Conservation (phyloP, 2,113 vertebrate species). For the Puntigrus tetrazona region DNA sequence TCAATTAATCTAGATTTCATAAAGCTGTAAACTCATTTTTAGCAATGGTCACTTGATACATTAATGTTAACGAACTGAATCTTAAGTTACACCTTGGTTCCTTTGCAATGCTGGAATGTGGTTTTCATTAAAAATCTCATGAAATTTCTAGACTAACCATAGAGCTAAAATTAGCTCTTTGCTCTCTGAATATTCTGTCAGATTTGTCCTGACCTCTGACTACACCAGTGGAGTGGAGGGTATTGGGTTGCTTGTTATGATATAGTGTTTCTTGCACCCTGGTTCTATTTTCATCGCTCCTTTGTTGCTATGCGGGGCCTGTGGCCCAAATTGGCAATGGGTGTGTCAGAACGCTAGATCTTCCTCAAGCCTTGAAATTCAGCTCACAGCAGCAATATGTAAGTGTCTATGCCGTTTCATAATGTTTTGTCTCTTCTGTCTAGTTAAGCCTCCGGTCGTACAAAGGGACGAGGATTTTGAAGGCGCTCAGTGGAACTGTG, state of each 20-base stretch:
- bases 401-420: conserved; percentile 1
- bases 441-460: conserved; percentile 71
- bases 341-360: not conserved
- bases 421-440: not conserved
- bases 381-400: not conserved
- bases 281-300: conserved; percentile 33
- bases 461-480: conserved; percentile 96
- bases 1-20: too few species aligned
- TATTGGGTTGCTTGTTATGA: conserved; percentile 3
- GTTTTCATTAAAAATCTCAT: not conserved
- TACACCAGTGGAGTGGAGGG: conserved; percentile 15
- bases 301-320: conserved; percentile 4
- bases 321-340: conserved; percentile 4
- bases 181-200: conserved; percentile 12
- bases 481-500: conserved; percentile 97
- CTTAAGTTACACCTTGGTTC: not conserved
- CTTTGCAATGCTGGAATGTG: not conserved
- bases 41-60: not conserved
- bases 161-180: conserved; percentile 31
- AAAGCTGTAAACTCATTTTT: not conserved
- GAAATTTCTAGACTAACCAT: not conserved
- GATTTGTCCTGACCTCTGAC: conserved; percentile 25
- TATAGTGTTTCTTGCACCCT: conserved; percentile 37
- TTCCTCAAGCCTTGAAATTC: conserved; percentile 4
- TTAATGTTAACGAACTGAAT: not conserved